A percentile compares a stretch with the other conserved stretches of the same genome.
phyloP scores from a whole-genome alignment of 2,113 vertebrate genomes.

The Mesocricetus auratus region DNA sequence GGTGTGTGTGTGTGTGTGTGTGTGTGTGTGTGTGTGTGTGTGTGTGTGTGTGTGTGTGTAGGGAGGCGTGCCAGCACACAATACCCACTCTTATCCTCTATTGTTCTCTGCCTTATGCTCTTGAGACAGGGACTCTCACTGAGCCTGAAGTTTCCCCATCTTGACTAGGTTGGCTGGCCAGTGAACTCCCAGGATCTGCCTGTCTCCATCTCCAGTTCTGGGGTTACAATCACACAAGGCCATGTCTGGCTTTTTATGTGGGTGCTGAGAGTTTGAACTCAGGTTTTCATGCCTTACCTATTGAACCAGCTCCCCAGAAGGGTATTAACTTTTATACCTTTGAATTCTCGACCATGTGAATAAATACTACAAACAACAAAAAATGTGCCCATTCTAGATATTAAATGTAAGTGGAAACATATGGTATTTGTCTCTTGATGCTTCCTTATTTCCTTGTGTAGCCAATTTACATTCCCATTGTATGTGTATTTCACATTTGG shows the following conservation, averaged over 20 bases:
- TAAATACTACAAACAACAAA: background rate
- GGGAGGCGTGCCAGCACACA: no score
- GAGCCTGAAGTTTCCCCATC: no score
- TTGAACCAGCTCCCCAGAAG: background rate
- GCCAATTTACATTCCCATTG: background rate
- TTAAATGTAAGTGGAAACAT: background rate
- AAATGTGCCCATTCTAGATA: background rate
- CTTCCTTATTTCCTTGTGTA: background rate
- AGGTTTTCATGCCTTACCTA: no score
- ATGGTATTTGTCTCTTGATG: background rate
- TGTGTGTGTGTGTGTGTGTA: background rate
- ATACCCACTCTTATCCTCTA: background rate
- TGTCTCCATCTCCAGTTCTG: background rate
- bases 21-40: background rate
- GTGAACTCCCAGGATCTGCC: background rate
- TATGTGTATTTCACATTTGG: background rate
- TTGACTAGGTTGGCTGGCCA: background rate
- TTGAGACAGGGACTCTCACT: background rate
- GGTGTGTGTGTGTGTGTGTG: background rate
- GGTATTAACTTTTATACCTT: background rate
- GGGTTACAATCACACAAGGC: background rate
- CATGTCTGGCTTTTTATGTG: background rate
- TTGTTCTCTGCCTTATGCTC: background rate
- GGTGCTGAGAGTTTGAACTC: background rate
- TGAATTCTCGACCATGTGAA: background rate